Evolutionary conservation across 1,140 invertebrate genomes (phyloP), one percentile per base, ranked within the genome.

Genomic region (Stegodyphus dumicola): DNA sequence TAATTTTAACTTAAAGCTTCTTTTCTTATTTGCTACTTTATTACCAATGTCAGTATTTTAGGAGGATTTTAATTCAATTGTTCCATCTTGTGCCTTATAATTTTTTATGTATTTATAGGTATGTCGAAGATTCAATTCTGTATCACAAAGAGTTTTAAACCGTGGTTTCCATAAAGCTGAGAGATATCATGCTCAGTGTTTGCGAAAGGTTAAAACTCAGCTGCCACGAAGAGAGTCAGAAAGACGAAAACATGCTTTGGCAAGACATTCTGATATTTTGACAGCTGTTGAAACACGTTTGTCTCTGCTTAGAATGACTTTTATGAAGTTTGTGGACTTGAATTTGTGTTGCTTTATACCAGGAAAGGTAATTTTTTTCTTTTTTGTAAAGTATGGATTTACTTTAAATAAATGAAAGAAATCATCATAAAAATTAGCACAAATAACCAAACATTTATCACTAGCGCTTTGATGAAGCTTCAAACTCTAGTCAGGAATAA

Each of bases 231-330:
- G 96, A 83, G 96, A 98, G 91, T 98, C 96, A 0, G 96, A 98
- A 90, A 91, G 97, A 89, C 93, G 94, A 90, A 94, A 93, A 89
- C 96, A 98, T 90, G 94, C 94, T 3, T 90, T 98, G 53, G 93
- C 96, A 2, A 92, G 95, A 65, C 96, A 98, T 91, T 95, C 94
- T 88, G 96, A 98, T 89, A 96, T 98, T 77, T 91, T 98, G 17
- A 95, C 95, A 48, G 96, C 95, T 0, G 94, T 98, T 70, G 96
- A 98, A 91, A 98, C 96, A 0, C 91, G 97, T 48, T 93, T 98
- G 48, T 97, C 96, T 0, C 95, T 98, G 93, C 92, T 98, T 6
- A 94, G 94, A 7, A 98, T 98, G 96, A 97, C 96, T 1, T 98
- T 96, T 89, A 94, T 93, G 56, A 97, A 96, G 91, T 96, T 95